Evolutionary conservation across 2,888 invertebrate species (phyloP).

Genomic region (Theretra japonica): DNA sequence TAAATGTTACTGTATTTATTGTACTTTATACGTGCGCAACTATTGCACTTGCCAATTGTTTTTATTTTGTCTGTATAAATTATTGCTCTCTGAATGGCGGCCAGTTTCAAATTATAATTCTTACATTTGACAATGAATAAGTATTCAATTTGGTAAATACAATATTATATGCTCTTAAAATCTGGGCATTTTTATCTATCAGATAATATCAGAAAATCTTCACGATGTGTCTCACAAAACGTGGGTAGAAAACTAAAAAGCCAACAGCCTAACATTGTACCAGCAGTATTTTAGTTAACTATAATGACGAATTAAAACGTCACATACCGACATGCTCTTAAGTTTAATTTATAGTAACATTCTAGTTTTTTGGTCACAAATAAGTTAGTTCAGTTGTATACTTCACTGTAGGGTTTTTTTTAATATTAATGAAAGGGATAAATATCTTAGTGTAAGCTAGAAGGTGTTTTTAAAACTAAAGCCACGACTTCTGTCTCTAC

Average conservation of each 20-base stretch:
- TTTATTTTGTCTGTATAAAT: not conserved
- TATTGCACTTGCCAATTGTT: slow-evolving; percentile 17
- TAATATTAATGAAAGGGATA: not conserved
- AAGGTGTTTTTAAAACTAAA: no score
- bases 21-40: slow-evolving; percentile 18
- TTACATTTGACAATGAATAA: not conserved
- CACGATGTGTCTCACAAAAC: not conserved
- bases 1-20: slow-evolving; percentile 36
- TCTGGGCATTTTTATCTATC: no score
- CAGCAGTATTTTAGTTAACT: not conserved
- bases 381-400: no score
- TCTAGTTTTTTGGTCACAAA: not conserved
- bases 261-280: not conserved
- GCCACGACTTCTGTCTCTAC: no score
- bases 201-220: no score
- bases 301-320: not conserved
- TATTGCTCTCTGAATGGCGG: slow-evolving; percentile 15
- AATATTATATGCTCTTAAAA: not conserved
- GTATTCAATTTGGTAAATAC: not conserved
- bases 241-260: not conserved
- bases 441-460: no score
- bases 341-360: not conserved
- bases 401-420: not conserved
- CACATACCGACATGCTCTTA: not conserved
- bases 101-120: not conserved